Conservation (phyloP, 1,140 invertebrate species). For the Microplitis demolitor region DNA sequence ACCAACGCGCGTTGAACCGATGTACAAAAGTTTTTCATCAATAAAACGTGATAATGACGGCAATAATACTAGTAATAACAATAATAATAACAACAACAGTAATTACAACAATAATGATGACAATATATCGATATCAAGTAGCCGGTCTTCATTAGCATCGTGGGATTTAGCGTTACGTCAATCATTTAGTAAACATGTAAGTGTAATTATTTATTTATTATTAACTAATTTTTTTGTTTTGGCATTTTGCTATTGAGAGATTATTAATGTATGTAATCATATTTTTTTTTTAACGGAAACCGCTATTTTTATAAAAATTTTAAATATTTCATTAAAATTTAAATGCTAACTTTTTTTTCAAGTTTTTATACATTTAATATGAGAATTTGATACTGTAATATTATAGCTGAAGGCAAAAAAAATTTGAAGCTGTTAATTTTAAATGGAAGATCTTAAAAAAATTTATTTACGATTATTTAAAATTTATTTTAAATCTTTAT, state of each 20-base stretch:
- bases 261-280: background rate
- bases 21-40: constrained; percentile 61
- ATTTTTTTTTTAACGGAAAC: background rate
- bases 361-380: too few relatives aligned
- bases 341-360: too few relatives aligned
- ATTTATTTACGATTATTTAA: too few relatives aligned
- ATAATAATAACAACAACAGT: too few relatives aligned
- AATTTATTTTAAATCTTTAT: too few relatives aligned
- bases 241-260: background rate
- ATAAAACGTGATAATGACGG: constrained; percentile 59
- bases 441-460: too few relatives aligned
- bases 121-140: constrained; percentile 65
- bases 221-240: background rate
- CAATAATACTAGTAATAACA: constrained; percentile 11
- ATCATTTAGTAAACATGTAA: constrained; percentile 60
- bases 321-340: too few relatives aligned
- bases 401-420: too few relatives aligned
- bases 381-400: too few relatives aligned
- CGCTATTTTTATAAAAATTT: too few relatives aligned
- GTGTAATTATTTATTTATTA: constrained; percentile 28
- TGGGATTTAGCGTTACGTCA: constrained; percentile 63
- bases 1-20: constrained; percentile 54
- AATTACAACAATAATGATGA: constrained; percentile 50
- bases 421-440: too few relatives aligned
- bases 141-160: constrained; percentile 68